A percentile compares a stretch with the other conserved stretches of the same genome.
These are phyloP conservation scores for Lasiurus borealis DNA, from an alignment of 2,113 vertebrate genomes.

Conservation along the genomic window DNA sequence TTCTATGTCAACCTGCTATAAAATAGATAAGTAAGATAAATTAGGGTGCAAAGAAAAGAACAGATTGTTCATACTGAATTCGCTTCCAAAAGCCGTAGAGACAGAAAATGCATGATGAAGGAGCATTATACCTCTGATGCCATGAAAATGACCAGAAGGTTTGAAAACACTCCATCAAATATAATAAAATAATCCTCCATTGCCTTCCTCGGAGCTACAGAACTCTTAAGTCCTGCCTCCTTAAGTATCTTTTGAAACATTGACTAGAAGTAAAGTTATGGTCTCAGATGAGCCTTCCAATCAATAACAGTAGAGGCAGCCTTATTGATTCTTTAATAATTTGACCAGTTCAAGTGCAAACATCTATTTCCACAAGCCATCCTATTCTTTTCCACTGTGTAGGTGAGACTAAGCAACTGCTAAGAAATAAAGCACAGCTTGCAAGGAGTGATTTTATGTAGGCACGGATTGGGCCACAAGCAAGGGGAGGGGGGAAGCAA, in stretches of 20 bases:
- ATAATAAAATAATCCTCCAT: not conserved
- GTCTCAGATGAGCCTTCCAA: not conserved
- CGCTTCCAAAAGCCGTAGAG: not conserved
- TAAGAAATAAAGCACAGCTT: slow-evolving; percentile 22
- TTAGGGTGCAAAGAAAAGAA: not conserved
- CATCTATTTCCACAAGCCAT: slow-evolving; percentile 60
- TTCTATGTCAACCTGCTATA: not conserved
- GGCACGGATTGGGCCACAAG: not conserved
- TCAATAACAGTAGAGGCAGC: slow-evolving; percentile 42
- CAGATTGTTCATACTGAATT: not conserved
- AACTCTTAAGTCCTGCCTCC: not conserved
- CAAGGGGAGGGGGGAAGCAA: not conserved
- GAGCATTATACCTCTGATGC: not conserved
- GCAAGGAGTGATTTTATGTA: slow-evolving; percentile 16
- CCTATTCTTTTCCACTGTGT: slow-evolving; percentile 17
- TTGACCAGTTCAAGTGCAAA: slow-evolving; percentile 45
- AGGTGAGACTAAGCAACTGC: slow-evolving; percentile 29
- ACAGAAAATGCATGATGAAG: not conserved
- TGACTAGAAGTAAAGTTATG: slow-evolving; percentile 35
- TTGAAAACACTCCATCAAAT: not conserved
- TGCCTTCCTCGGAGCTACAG: not conserved
- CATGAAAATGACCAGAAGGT: slow-evolving; percentile 15
- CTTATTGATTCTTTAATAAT: slow-evolving; percentile 65
- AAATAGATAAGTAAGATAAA: slow-evolving; percentile 15
- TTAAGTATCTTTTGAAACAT: not conserved